Evolutionary conservation across 2,888 invertebrate genomes (phyloP), one percentile per base, ranked within the genome.

Genomic region (Mimas tiliae): DNA sequence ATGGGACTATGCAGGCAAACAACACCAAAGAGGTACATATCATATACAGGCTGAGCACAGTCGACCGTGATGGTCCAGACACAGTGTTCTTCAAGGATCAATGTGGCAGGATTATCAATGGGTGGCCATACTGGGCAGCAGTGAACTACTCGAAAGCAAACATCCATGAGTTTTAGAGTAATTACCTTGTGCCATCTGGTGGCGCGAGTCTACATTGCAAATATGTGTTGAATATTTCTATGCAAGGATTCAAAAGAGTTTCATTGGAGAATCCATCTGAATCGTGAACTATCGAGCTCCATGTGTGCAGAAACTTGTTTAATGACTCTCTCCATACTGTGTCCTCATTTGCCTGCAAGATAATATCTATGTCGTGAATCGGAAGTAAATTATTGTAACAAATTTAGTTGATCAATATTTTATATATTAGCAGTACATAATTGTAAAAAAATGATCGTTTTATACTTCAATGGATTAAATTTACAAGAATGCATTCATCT

Each of bases 181-280:
- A 62, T 33, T 79, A 92, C 91, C 95, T 95, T 66, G 94, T 93
- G 6, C 94, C 98, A 83, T 97, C 96, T 0, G 98, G 98, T 0
- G 97, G 96, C 8, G 96, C 96, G 69, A 98, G 89, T 85, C 98
- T 96, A 78, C 96, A 96, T 78, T 96, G 96, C 58, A 98, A 87
- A 82, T 97, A 98, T 2, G 95, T 95, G 83, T 97, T 96, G 83
- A 98, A 97, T 70, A 98, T 95, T 84, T 95, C 90, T 76, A 93
- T 89, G 68, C 93, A 91, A 0, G 91, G 88, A 78, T 88, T 85
- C 80, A 87, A 80, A 69, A 94, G 74, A 0, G 84, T 83, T 64
- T 90, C 91, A 72, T 87, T 85, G 0, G 89, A 78, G 52, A 86
- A 91, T 0, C 90, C 91, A 64, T 88, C 87, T 0, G 83, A 73